Base-by-base conservation (phyloP, 2,797 vertebrate genomes). In the Spheniscus humboldti region DNA sequence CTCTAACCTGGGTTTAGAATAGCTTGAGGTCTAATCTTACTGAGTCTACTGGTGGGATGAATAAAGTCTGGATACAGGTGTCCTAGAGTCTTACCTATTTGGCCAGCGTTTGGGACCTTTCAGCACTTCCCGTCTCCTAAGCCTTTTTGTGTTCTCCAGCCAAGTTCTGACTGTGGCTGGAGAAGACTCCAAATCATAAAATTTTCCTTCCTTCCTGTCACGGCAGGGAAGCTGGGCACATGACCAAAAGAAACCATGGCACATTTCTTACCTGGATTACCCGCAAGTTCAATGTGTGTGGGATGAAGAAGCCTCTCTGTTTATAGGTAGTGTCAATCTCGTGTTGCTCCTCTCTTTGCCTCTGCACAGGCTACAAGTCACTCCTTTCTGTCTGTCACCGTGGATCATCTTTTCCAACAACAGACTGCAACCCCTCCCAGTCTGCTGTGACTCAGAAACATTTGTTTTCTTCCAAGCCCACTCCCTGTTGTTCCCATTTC, bases 341-440 rank as follows among this genome's bases (percentile, higher is more conserved):
- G 27, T 7, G 11, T 56, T 50, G 6, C 10, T 72, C 9, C 35
- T 64, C 19, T 79, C 13, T 75, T 60, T 57, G 11, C 23, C 18
- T 4, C 5, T 2, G 13, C 17, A 12, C 9, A 2, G 19, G 2
- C 16, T 55, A 13, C 0, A 2, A 45, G 12, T 55, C 6, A 1
- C 11, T 57, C 20, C n/a, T 63, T 77, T 87, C 41, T 28, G 4
- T 53, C 28, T 66, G 12, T 41, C 31, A 43, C 43, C 37, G 23
- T 59, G 35, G 35, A 45, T 59, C 23, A 63, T 22, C 12, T 39
- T 74, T 39, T 27, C 23, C 27, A 84, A 41, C 47, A 88, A 24
- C 23, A 84, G 33, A 31, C 12, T 66, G 20, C 11, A 77, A 33
- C 39, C 10, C 67, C 45, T 62, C 18, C 20, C 30, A 25, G 8